A percentile compares a stretch with the other conserved stretches of the same genome.
These are phyloP conservation scores for Rousettus leschenaultii DNA, from an alignment of 2,113 vertebrate species.

Conservation along the genomic window DNA sequence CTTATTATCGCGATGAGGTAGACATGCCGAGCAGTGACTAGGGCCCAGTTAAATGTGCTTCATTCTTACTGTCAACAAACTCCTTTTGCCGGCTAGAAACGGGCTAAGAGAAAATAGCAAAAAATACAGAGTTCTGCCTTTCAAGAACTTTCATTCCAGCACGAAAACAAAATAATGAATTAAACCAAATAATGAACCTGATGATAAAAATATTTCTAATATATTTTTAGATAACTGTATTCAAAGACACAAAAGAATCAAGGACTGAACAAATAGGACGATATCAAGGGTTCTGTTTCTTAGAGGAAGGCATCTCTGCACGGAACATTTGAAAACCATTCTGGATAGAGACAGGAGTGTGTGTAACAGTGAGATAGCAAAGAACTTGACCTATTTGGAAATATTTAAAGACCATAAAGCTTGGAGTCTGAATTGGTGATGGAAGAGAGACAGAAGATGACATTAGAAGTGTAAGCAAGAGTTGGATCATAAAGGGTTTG, in stretches of 20 bases:
- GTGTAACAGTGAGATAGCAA: background rate
- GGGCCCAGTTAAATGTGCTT: background rate
- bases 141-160: background rate
- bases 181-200: background rate
- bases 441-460: background rate
- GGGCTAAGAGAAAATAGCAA: background rate
- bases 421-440: background rate
- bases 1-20: too few relatives aligned
- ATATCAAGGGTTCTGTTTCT: background rate
- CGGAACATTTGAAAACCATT: background rate
- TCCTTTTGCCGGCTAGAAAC: background rate
- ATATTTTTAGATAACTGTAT: background rate
- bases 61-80: background rate
- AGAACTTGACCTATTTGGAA: background rate
- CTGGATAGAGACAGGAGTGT: rapidly evolving
- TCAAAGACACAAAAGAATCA: background rate
- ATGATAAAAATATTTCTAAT: background rate
- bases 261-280: background rate
- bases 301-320: background rate
- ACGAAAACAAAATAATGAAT: background rate
- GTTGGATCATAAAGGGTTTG: background rate
- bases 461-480: background rate
- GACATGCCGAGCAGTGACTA: background rate
- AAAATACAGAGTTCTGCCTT: background rate
- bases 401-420: background rate